Evolutionary conservation across 1,140 invertebrate genomes (phyloP), one percentile per base, ranked within the genome.

Genomic region (Drosophila pseudoobscura): DNA sequence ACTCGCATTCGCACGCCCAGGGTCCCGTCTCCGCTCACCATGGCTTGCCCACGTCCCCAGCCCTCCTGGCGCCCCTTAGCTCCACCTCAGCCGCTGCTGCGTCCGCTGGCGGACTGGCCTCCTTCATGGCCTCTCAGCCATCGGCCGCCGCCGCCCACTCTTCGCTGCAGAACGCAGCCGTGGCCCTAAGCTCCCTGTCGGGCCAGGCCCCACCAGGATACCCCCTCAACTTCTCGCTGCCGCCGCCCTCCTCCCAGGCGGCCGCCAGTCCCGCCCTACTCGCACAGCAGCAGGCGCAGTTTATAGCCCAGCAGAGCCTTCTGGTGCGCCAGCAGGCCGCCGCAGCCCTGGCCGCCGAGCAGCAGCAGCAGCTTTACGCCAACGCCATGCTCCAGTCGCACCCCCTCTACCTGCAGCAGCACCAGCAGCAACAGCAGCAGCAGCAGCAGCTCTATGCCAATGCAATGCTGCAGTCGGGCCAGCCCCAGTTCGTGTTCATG

Each of bases 261-360:
- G 69, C 89, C 0, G 43, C 78, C 6, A 91, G 90, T 61, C 71
- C 90, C 2, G 87, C 84, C 0, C 51, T 90, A 24, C 50, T 91
- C 26, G 91, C 91, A 29, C 90, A 91, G 22, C 90, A 92, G 53
- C 90, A 91, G 68, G 91, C 91, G 1, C 91, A 91, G 77, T 91
- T 84, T 20, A 92, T 92, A 41, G 91, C 91, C 9, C 91, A 92
- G 62, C 91, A 92, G 60, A 91, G 73, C 75, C 53, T 92, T 24
- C 17, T 92, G 15, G 91, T 78, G 9, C 78, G 90, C 3, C 91
- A 92, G 41, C 80, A 90, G 35, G 90, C 90, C 6, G 90, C 90
- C 1, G 90, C 75, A 7, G 90, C 65, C 1, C 6, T 80, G 11
- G 87, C 78, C 3, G 90, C 70, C 3, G 80, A 89, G 56, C 84